These are phyloP conservation scores for Cordilura impudica DNA, from an alignment of 2,888 invertebrate genomes.

Conservation along the genomic window DNA sequence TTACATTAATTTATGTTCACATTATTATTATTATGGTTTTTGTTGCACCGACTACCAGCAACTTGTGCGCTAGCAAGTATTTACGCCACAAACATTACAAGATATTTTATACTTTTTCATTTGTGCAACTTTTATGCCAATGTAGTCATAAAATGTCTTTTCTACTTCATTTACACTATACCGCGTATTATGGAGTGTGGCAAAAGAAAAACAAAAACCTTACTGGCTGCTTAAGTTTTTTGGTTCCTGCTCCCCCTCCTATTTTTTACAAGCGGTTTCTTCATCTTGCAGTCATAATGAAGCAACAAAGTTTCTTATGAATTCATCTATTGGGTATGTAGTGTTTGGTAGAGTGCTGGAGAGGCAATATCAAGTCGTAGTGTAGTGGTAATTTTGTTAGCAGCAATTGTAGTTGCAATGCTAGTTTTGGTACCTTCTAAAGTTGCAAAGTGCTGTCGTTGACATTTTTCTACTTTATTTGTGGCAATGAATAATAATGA, in stretches of 20 bases:
- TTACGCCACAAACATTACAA: not conserved
- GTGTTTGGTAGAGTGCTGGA: not conserved
- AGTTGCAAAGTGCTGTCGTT: conserved; percentile 63
- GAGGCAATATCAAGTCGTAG: not conserved
- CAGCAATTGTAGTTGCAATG: not conserved
- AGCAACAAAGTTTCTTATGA: conserved; percentile 3
- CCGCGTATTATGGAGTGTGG: conserved; percentile 31
- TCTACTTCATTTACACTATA: conserved; percentile 60
- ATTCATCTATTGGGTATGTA: not conserved
- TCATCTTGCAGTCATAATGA: not conserved
- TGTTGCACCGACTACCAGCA: not conserved
- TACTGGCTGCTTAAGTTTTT: conserved; percentile 18
- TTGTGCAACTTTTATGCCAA: conserved; percentile 41
- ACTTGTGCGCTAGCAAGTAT: not conserved
- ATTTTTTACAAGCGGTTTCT: not conserved
- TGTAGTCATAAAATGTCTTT: conserved; percentile 60
- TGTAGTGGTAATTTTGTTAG: not conserved
- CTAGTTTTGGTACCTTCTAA: conserved; percentile 44
- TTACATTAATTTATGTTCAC: conserved; percentile 61
- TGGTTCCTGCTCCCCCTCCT: not conserved
- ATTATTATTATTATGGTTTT: conserved; percentile 57
- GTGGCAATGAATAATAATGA: conserved; percentile 64
- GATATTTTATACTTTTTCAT: conserved; percentile 41
- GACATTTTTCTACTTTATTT: conserved; percentile 62
- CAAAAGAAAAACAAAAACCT: conserved; percentile 2